phyloP scores from a whole-genome alignment of 2,888 invertebrate species.

The Lycophotia porphyrea region DNA sequence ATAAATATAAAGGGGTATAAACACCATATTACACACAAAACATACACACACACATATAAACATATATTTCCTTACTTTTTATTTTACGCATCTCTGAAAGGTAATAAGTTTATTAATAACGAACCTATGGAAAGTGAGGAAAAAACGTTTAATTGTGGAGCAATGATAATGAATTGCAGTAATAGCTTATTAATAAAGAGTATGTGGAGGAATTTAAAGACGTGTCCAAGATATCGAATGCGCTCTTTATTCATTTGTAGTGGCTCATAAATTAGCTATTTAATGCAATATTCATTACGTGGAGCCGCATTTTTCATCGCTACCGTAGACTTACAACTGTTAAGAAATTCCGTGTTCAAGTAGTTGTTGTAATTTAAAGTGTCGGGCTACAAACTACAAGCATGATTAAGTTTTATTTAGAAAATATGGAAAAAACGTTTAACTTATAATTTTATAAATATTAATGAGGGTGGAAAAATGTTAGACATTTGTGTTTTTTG shows the following conservation, averaged over 20 bases:
- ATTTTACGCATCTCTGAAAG: slow-evolving; percentile 2
- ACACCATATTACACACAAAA: too few species aligned
- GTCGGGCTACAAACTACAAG: slow-evolving; percentile 31
- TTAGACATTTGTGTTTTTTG: background rate
- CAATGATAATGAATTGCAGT: slow-evolving; percentile 53
- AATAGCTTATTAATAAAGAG: slow-evolving; percentile 48
- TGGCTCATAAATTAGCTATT: slow-evolving; percentile 60
- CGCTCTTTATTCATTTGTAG: slow-evolving; percentile 64
- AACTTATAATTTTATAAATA: slow-evolving; percentile 16
- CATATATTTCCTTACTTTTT: slow-evolving; percentile 14
- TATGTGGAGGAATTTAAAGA: slow-evolving; percentile 51
- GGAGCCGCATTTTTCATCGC: slow-evolving; percentile 60
- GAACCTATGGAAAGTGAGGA: slow-evolving; percentile 20
- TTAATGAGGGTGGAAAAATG: slow-evolving; percentile 16
- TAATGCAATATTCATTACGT: slow-evolving; percentile 68
- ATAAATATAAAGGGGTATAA: slow-evolving; percentile 23
- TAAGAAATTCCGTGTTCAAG: slow-evolving; percentile 56
- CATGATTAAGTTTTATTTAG: slow-evolving; percentile 47
- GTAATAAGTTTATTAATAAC: slow-evolving; percentile 34
- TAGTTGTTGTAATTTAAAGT: slow-evolving; percentile 51
- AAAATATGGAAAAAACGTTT: slow-evolving; percentile 45
- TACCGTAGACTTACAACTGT: slow-evolving; percentile 42
- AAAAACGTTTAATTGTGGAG: slow-evolving; percentile 43
- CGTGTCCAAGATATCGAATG: slow-evolving; percentile 47
- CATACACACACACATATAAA: too few species aligned